Evolutionary conservation across 2,113 vertebrate genomes (phyloP).

Genomic region (Panurus biarmicus): DNA sequence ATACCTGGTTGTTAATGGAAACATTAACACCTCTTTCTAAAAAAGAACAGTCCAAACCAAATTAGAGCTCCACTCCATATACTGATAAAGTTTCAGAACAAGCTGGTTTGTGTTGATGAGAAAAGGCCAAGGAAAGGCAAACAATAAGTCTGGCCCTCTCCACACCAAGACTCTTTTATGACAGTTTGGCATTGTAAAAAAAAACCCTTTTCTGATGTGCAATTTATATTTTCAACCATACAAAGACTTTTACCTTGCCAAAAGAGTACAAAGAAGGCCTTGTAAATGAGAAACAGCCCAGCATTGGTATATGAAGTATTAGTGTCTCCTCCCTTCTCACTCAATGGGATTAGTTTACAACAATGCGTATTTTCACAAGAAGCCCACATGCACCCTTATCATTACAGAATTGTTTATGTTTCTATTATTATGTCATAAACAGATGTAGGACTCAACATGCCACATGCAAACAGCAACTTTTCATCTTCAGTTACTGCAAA

Average conservation of each 20-base stretch:
- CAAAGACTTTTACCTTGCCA: not conserved
- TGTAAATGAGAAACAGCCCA: not conserved
- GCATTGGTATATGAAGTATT: not conserved
- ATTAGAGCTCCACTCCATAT: not conserved
- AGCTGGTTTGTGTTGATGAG: not conserved
- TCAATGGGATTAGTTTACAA: not conserved
- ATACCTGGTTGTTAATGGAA: not conserved
- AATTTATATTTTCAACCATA: not conserved
- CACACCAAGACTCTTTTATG: not conserved
- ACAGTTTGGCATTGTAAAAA: not conserved
- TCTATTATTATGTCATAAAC: not conserved
- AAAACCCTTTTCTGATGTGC: not conserved
- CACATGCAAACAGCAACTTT: not conserved
- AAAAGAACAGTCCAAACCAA: not conserved
- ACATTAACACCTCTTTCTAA: not conserved
- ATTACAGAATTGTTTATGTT: not conserved
- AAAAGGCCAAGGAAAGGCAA: not conserved
- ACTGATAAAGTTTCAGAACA: not conserved
- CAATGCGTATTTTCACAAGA: not conserved
- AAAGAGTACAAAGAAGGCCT: not conserved
- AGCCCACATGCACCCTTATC: not conserved
- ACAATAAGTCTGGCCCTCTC: not conserved
- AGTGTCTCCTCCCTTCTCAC: not conserved
- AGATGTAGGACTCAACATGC: not conserved
- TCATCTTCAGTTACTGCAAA: not conserved